Evolutionary conservation across 2,113 vertebrate genomes (phyloP).

Genomic region (Pica pica): DNA sequence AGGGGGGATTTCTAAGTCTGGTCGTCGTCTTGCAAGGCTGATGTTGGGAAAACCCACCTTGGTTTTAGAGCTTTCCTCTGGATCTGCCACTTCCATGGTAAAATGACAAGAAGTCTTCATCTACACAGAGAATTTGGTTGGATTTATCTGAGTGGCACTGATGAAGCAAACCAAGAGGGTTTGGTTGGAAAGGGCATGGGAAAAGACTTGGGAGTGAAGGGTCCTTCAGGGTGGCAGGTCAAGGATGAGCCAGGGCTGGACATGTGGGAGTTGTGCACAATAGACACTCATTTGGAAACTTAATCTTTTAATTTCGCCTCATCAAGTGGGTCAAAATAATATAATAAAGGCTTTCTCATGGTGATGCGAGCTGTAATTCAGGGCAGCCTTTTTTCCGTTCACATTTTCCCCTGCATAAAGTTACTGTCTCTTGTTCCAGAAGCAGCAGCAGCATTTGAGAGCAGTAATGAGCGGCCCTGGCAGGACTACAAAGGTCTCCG

Average conservation of each 20-base stretch:
- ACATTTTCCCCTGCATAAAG: not conserved
- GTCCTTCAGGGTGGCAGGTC: not conserved
- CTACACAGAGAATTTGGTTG: constrained; percentile 47
- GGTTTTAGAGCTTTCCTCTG: not conserved
- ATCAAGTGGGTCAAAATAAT: constrained; percentile 33
- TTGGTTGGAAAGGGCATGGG: constrained; percentile 63
- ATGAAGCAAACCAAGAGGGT: not conserved
- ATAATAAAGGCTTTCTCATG: constrained; percentile 65
- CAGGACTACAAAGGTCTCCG: constrained; percentile 52
- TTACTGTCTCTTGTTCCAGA: not conserved
- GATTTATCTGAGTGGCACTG: constrained; percentile 35
- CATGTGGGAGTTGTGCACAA: not conserved
- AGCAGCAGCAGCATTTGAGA: not conserved
- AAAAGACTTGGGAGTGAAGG: not conserved
- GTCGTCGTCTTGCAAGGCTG: not conserved
- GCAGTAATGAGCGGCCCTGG: constrained; percentile 38
- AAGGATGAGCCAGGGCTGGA: constrained; percentile 31
- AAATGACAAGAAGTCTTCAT: not conserved
- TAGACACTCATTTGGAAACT: constrained; percentile 31
- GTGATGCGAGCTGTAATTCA: constrained; percentile 27
- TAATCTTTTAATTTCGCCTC: constrained; percentile 77
- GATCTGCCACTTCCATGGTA: not conserved
- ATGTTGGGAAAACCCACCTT: not conserved
- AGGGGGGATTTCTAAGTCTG: not conserved
- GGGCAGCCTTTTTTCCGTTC: constrained; percentile 16